Percentiles rank a stretch among this genome's conserved stretches.
These are phyloP conservation scores for Argyra leucocephala DNA, from an alignment of 2,888 invertebrate species.

Conservation along the genomic window DNA sequence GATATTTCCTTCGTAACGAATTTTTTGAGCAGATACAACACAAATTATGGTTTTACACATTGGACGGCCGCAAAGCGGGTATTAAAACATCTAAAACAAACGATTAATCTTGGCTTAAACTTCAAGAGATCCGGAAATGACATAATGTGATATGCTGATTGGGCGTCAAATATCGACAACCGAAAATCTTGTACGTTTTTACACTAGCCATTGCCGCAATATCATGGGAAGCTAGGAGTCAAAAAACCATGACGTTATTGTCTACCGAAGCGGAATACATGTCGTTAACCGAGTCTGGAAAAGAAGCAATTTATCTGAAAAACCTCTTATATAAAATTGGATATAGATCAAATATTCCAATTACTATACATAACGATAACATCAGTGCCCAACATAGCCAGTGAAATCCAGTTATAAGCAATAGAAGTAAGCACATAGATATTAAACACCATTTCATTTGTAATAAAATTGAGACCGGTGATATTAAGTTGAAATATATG, in stretches of 20 bases:
- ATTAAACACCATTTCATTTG: background rate
- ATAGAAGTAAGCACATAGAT: background rate
- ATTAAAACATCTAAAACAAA: background rate
- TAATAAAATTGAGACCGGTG: background rate
- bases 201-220: background rate
- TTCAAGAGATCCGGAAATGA: background rate
- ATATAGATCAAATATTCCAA: background rate
- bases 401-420: background rate
- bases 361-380: background rate
- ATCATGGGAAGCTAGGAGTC: background rate
- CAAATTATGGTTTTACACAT: slow-evolving; percentile 14
- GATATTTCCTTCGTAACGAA: no score
- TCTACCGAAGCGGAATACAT: background rate
- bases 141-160: background rate
- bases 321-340: background rate
- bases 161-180: background rate
- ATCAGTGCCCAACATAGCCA: background rate
- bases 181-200: background rate
- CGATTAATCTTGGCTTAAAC: background rate
- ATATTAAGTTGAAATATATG: background rate
- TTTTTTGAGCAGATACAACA: no score
- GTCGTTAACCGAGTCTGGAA: background rate
- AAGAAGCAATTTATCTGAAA: background rate
- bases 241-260: background rate
- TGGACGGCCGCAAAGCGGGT: slow-evolving; percentile 16